A percentile compares a stretch with the other conserved stretches of the same genome.
These are phyloP conservation scores for Clarias magur DNA, from an alignment of 2,113 vertebrate species.

Conservation along the genomic window DNA sequence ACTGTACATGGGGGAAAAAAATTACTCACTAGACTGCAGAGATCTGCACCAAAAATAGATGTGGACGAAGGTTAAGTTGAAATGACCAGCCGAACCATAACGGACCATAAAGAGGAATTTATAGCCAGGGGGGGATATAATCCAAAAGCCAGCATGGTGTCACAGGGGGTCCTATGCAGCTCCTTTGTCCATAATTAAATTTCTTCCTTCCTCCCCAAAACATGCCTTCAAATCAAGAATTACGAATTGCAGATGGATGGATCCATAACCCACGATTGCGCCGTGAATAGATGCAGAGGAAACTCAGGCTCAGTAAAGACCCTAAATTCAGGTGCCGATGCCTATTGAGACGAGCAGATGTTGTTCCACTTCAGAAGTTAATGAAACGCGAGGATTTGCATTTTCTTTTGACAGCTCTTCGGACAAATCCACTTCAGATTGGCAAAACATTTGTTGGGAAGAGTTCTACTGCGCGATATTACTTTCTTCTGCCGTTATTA, in stretches of 20 bases:
- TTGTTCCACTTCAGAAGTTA: slow-evolving; percentile 8
- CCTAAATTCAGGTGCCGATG: not conserved
- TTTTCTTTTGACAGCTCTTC: slow-evolving; percentile 2
- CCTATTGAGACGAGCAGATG: not conserved
- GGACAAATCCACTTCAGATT: not conserved
- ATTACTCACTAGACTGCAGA: not conserved
- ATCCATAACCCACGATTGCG: not conserved
- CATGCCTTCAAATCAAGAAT: not conserved
- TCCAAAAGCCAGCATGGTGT: not conserved
- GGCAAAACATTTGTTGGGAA: not conserved
- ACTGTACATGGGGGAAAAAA: no score
- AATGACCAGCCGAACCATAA: not conserved
- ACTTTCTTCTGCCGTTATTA: not conserved
- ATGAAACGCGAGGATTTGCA: not conserved
- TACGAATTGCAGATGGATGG: not conserved
- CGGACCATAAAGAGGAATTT: not conserved
- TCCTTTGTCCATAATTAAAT: not conserved
- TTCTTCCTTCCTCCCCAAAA: not conserved
- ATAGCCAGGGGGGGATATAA: not conserved
- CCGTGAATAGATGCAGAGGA: not conserved
- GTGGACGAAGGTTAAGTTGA: not conserved
- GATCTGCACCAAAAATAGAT: not conserved
- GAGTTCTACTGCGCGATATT: not conserved
- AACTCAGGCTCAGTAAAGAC: no score
- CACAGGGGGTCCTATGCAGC: not conserved